Percentiles rank a stretch among this genome's conserved stretches.
Evolutionary conservation across 2,113 vertebrate species (phyloP).

Genomic region (rat (Rattus norvegicus)): GRCr8 NC_086026.1:64640501-64641000

Average conservation of each 20-base stretch:
- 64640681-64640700: neutral
- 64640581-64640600: neutral
- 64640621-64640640: neutral
- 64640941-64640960: neutral
- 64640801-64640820: neutral
- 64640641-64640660: neutral
- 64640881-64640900: constrained; percentile 11
- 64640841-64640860: neutral
- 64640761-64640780: neutral
- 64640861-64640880: neutral
- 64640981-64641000: neutral
- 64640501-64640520: neutral
- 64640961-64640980: neutral
- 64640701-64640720: neutral
- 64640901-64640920: neutral
- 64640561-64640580: neutral
- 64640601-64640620: neutral
- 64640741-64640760: neutral
- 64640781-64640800: neutral
- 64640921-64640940: neutral
- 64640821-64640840: neutral
- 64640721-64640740: neutral
- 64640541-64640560: neutral
- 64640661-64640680: neutral
- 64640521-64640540: neutral